Evolutionary conservation across 2,888 invertebrate species (phyloP).

Genomic region (Cosmopolites sordidus): DNA sequence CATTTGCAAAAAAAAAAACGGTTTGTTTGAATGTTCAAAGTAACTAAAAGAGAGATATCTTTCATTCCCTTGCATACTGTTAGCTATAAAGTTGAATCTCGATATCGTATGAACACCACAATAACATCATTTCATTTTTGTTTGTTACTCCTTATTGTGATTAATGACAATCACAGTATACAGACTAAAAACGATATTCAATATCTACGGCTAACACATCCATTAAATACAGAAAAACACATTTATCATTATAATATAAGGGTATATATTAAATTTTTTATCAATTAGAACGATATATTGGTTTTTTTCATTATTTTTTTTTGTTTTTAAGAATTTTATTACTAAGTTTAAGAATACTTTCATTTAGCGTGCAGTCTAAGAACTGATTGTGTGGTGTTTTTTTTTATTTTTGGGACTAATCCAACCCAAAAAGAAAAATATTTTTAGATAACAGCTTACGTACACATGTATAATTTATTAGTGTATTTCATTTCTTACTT

Average conservation of each 20-base stretch:
- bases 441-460: conserved; percentile 36
- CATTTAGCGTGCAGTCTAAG: conserved; percentile 50
- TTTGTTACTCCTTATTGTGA: conserved; percentile 38
- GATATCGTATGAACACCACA: conserved; percentile 48
- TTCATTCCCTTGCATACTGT: conserved; percentile 35
- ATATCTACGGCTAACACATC: conserved; percentile 47
- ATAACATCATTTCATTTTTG: conserved; percentile 39
- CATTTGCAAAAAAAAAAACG: conserved; percentile 1
- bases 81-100: conserved; percentile 44
- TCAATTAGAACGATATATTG: conserved; percentile 46
- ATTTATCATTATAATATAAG: conserved; percentile 33
- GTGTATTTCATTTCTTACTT: conserved; percentile 37
- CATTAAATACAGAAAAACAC: conserved; percentile 43
- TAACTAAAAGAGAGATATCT: conserved; percentile 8
- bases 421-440: conserved; percentile 40
- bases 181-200: conserved; percentile 46
- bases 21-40: conserved; percentile 16
- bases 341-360: conserved; percentile 49
- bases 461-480: conserved; percentile 43
- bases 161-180: conserved; percentile 46
- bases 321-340: conserved; percentile 37
- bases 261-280: conserved; percentile 42
- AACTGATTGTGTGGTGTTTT: conserved; percentile 51
- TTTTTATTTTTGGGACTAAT: conserved; percentile 26
- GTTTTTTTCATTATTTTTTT: conserved; percentile 42